A percentile compares a stretch with the other conserved stretches of the same genome.
Conservation (phyloP, 2,113 vertebrate genomes). For the Lepus americanus region DNA sequence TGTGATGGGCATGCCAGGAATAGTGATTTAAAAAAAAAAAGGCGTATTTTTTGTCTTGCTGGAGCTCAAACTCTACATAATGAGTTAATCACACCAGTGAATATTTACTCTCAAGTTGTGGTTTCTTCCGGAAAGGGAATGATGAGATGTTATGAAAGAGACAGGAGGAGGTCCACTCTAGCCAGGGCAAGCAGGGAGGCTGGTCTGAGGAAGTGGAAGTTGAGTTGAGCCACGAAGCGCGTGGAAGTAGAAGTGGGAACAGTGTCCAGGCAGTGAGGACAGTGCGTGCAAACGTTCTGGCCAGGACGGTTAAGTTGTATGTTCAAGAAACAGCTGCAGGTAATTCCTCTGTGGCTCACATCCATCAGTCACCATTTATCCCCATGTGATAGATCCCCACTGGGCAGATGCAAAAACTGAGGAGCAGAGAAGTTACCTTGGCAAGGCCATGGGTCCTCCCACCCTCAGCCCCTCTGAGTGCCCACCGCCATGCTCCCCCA, state of each 20-base stretch:
- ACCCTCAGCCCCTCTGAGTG: background rate
- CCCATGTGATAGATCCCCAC: background rate
- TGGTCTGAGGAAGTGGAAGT: background rate
- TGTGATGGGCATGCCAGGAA: background rate
- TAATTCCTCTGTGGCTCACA: background rate
- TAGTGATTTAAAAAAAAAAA: background rate
- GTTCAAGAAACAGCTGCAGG: background rate
- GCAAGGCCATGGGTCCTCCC: background rate
- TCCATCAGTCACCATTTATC: background rate
- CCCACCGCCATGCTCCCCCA: fast-evolving
- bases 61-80: background rate
- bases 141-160: background rate
- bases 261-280: background rate
- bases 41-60: background rate
- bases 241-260: background rate
- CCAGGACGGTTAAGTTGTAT: background rate
- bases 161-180: background rate
- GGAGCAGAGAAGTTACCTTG: constrained; percentile 1
- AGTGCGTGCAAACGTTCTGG: background rate
- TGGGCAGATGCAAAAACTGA: background rate
- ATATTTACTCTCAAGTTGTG: background rate
- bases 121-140: background rate
- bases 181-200: background rate
- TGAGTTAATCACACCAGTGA: background rate
- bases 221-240: background rate